Conservation (phyloP, 2,113 vertebrate species). For the Lophochroa leadbeateri region DNA sequence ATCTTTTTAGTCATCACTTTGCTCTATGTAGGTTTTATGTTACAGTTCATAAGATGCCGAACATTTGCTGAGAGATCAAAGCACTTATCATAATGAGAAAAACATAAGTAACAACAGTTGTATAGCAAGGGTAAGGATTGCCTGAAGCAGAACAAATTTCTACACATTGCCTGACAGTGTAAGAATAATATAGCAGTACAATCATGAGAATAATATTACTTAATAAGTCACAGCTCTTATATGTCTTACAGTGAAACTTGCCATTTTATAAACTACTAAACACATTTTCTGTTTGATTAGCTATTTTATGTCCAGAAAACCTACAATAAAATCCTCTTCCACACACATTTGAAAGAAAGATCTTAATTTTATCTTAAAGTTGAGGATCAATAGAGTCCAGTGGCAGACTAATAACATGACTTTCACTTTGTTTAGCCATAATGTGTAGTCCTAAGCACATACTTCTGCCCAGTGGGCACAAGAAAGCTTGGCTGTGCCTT, state of each 20-base stretch:
- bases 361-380: not conserved
- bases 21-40: not conserved
- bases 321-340: constrained; percentile 1
- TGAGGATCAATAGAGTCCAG: not conserved
- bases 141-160: constrained; percentile 50
- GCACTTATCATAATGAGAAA: constrained; percentile 38
- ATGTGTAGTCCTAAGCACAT: not conserved
- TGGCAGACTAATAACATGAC: not conserved
- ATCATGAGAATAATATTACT: constrained; percentile 10
- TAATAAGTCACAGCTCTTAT: constrained; percentile 25
- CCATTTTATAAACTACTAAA: not conserved
- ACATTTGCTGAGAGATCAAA: constrained; percentile 39
- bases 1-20: not conserved
- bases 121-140: constrained; percentile 14
- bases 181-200: constrained; percentile 7
- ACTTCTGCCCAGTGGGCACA: rapidly evolving
- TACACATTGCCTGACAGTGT: constrained; percentile 7
- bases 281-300: constrained; percentile 9
- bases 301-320: constrained; percentile 17
- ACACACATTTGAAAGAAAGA: not conserved
- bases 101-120: not conserved
- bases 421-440: not conserved
- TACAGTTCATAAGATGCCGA: constrained; percentile 14
- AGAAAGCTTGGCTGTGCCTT: not conserved
- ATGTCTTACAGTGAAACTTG: not conserved